Evolutionary conservation across 1,140 invertebrate genomes (phyloP).

Genomic region (Pseudomyrmex cubaensis): DNA sequence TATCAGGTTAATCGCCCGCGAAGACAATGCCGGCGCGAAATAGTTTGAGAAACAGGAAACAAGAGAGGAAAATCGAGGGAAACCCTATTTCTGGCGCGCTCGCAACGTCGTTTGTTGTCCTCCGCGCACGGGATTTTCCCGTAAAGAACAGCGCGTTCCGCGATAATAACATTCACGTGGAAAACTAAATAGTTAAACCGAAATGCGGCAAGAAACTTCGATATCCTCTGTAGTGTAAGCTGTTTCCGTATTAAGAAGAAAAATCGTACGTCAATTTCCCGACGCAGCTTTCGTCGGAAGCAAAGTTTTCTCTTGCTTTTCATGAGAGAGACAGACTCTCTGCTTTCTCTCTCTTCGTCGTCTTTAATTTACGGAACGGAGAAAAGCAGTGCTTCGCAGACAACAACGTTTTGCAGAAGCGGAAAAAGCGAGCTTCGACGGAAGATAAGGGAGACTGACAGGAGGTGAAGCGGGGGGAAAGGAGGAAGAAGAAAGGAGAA

Average conservation of each 20-base stretch:
- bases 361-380: slow-evolving; percentile 19
- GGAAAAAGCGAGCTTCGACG: slow-evolving; percentile 15
- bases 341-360: not conserved
- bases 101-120: not conserved
- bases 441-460: not conserved
- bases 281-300: not conserved
- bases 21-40: slow-evolving; percentile 40
- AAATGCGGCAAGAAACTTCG: not conserved
- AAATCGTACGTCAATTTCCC: slow-evolving; percentile 20
- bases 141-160: not conserved
- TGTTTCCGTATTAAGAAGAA: slow-evolving; percentile 23
- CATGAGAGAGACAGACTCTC: not conserved
- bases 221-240: not conserved
- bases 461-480: slow-evolving; percentile 15
- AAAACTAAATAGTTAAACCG: not conserved
- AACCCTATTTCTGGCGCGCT: not conserved
- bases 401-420: slow-evolving; percentile 66
- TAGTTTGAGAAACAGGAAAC: not conserved
- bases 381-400: slow-evolving; percentile 55
- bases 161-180: not conserved
- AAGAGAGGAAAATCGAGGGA: not conserved
- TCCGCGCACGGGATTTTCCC: not conserved
- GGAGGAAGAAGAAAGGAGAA: slow-evolving; percentile 30
- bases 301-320: not conserved
- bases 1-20: slow-evolving; percentile 40